Conservation (phyloP, 2,888 invertebrate species). For the Oxystoma pomonae region DNA sequence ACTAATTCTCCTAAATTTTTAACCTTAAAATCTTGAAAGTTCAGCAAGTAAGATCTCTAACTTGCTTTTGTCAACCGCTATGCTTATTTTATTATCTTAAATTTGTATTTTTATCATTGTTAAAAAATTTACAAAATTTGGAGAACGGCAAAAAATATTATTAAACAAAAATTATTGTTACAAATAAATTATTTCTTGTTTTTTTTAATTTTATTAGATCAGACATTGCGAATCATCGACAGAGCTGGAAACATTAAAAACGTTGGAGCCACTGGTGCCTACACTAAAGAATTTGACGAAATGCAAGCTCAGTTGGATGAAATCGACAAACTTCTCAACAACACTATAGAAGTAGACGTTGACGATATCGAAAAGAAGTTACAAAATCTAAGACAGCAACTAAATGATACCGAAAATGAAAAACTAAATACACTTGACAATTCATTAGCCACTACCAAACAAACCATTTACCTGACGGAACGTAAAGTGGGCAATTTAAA, state of each 20-base stretch:
- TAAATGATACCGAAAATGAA: constrained; percentile 56
- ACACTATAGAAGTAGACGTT: constrained; percentile 72
- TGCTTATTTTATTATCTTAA: too few species aligned
- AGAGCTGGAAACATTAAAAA: constrained; percentile 91
- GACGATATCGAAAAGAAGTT: constrained; percentile 60
- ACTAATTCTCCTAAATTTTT: too few species aligned
- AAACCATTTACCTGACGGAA: constrained; percentile 67
- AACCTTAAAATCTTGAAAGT: too few species aligned
- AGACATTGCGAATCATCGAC: constrained; percentile 76
- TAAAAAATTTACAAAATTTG: constrained; percentile 2
- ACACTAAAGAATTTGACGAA: constrained; percentile 89
- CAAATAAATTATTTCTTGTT: not conserved
- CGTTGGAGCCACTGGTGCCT: constrained; percentile 94
- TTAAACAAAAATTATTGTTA: not conserved
- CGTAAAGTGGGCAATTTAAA: constrained; percentile 65
- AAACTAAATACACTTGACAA: constrained; percentile 64
- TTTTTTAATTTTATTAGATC: constrained; percentile 47
- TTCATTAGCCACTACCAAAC: constrained; percentile 62
- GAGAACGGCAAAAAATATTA: too few species aligned
- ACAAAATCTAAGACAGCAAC: constrained; percentile 53
- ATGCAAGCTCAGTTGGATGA: constrained; percentile 83
- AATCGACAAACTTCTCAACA: constrained; percentile 75
- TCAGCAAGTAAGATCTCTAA: too few species aligned
- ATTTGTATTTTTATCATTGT: not conserved
- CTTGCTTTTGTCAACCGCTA: too few species aligned